Conservation (phyloP, 2,888 invertebrate species). For the Schrankia costaestrigalis region DNA sequence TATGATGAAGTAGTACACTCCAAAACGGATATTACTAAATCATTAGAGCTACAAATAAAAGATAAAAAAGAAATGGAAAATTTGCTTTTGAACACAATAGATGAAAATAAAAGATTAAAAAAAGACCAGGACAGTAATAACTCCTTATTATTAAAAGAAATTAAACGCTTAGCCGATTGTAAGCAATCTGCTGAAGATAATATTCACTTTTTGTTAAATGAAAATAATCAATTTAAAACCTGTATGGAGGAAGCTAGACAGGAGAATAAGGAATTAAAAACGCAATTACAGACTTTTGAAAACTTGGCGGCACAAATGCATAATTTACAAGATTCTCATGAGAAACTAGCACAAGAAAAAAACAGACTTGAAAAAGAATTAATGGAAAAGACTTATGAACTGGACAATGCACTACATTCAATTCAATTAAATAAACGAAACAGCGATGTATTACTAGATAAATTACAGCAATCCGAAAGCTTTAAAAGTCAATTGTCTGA, state of each 20-base stretch:
- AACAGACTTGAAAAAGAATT: constrained; percentile 44
- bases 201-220: constrained; percentile 43
- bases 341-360: constrained; percentile 42
- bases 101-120: constrained; percentile 41
- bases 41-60: constrained; percentile 30
- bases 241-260: constrained; percentile 43
- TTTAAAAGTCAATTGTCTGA: constrained; percentile 39
- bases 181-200: constrained; percentile 37
- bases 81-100: constrained; percentile 27
- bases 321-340: constrained; percentile 38
- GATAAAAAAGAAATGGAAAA: constrained; percentile 38
- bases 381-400: constrained; percentile 33
- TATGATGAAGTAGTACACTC: constrained; percentile 37
- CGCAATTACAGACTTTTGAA: constrained; percentile 42
- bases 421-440: constrained; percentile 43
- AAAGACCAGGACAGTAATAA: constrained; percentile 34
- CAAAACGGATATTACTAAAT: constrained; percentile 35
- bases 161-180: constrained; percentile 45
- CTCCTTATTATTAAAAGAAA: constrained; percentile 44
- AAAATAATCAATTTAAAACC: constrained; percentile 44
- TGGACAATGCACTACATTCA: constrained; percentile 38
- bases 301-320: constrained; percentile 37
- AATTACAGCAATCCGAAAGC: constrained; percentile 37
- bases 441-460: constrained; percentile 40
- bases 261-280: constrained; percentile 47